Evolutionary conservation across 2,797 vertebrate genomes (phyloP), one percentile per base, ranked within the genome.

Genomic region (Antennarius maculatus): DNA sequence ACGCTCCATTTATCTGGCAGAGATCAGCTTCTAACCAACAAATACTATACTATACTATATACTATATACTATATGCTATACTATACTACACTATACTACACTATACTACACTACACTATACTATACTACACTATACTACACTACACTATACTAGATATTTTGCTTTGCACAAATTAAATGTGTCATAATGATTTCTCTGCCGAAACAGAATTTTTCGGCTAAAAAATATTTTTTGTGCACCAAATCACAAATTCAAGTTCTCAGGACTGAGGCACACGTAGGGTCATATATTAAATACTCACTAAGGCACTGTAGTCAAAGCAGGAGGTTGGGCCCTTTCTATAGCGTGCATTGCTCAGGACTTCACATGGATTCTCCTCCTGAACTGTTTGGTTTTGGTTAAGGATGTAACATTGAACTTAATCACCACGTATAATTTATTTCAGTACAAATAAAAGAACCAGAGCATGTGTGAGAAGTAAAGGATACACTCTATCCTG

Each of bases 281-380:
- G 61, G 3, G 6, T 4, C 4, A 17, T 8, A 34, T 1, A 17
- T 9, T 16, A 6, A 62, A 2, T 58, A 86, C 82, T 84, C 69
- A 99, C 97, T 94, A 95, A 95, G 83, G 92, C 90, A 91, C 96
- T 98, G 92, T 98, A 99, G 92, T 99, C 97, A 66, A 98, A 99
- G 94, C 97, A 99, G 93, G 95, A 95, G 58, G 95, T 92, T 1
- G 97, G 97, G 59, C 97, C 97, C 94, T 96, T 97, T 56, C 97
- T 94, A 87, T 98, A 99, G 4, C 97, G 93, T 5, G 97, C 95
- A 29, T 94, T 95, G 83, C 95, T 95, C 80, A 97, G 93, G 68
- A 97, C 94, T 73, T 98, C 96, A 81, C 97, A 99, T 23, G 93
- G 93, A 85, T 94, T 92, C 69, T 94, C 92, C 84, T 98, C 96